Conservation (phyloP, 2,113 vertebrate genomes). For the Brachypodius melanocephalos region DNA sequence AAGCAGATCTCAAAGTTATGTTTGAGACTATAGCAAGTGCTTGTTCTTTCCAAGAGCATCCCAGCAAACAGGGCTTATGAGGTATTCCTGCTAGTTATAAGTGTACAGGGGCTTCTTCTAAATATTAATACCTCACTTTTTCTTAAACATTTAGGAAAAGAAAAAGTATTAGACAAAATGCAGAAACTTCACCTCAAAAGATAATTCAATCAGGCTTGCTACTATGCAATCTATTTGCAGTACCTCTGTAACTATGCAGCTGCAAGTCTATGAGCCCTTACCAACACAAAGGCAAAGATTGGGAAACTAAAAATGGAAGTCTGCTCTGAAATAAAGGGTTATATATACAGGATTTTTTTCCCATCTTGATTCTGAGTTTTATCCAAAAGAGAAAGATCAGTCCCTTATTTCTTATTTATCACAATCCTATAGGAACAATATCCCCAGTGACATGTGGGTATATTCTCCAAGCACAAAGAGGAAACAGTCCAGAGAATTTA, state of each 20-base stretch:
- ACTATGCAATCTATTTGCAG: background rate
- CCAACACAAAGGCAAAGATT: background rate
- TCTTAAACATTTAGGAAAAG: background rate
- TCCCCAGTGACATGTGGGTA: background rate
- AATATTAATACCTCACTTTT: background rate
- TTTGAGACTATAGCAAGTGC: background rate
- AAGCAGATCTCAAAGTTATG: background rate
- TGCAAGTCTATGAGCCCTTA: background rate
- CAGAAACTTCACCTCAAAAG: background rate
- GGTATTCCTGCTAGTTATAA: background rate
- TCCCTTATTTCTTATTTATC: background rate
- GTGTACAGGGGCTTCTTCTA: background rate
- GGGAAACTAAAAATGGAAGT: background rate
- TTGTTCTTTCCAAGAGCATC: slow-evolving; percentile 24
- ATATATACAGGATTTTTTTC: background rate
- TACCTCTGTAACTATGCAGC: background rate
- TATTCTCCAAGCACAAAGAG: background rate
- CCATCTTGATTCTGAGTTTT: background rate
- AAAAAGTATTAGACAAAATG: background rate
- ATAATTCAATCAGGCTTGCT: background rate
- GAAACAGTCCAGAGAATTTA: background rate
- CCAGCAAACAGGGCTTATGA: background rate
- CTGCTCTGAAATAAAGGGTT: background rate
- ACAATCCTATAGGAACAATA: background rate
- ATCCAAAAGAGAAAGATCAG: background rate